Base-by-base conservation (phyloP, 2,797 vertebrate genomes). In the Triplophysa yarkandensis region DNA sequence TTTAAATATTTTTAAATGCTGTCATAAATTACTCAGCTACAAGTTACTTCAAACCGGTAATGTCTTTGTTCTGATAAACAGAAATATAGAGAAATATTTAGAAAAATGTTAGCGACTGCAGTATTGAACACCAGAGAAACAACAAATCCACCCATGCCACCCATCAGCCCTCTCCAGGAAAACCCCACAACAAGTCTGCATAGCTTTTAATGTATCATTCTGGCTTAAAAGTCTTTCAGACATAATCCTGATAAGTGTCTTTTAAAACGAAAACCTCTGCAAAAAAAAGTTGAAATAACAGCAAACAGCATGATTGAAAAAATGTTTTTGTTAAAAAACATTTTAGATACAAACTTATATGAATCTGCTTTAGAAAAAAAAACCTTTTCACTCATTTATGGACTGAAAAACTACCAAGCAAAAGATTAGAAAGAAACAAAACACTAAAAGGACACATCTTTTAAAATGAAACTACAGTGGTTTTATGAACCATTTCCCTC, bases 191-290 rank as follows among this genome's bases (percentile, higher is more conserved):
- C 66, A 11, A 68, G 73, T 46, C 50, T 4, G 19, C 74, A 84
- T 89, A 88, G 84, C 87, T 79, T 80, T 86, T 88, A 87, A 90
- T 85, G 85, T 82, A 79, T 60, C 16, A 28, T 74, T 82, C 78
- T 80, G 82, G 74, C 74, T 81, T 82, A 85, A 87, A 86, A 82
- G 76, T 85, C 79, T 81, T 83, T 86, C 77, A 60, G 73, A 72
- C 72, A 43, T 89, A 89, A 89, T 89, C 85, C 85, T 64, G 32
- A 71, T 85, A 85, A 83, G 74, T 77, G 75, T 13, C 43, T 76
- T 43, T 73, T 54, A 1, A 5, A 52, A 23, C 23, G 50, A 52
- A 8, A 52, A 52, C 13, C 21, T 23, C 23, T 52, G 48, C 48
- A 52, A 52, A 52, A 52, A 1, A 4, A 4, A 2, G 44, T 46